Base-by-base conservation (phyloP, 2,888 invertebrate species). In the Allacma fusca region DNA sequence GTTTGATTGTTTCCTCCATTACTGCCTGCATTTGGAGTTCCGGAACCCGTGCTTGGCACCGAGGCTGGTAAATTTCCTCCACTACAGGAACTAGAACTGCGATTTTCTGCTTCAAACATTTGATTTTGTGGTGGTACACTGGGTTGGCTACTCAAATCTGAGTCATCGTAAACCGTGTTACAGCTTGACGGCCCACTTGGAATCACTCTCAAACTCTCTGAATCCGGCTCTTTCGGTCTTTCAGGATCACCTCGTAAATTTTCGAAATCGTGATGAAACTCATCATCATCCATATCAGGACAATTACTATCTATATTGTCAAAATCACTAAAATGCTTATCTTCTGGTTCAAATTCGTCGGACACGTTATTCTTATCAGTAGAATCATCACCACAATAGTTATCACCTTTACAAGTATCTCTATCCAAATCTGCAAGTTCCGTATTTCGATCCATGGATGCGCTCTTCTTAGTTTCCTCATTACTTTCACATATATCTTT, bases 171-270 rank as follows among this genome's bases (percentile, higher is more conserved):
- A 26, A 84, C 78, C 7, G 84, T 84, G 71, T 84, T 84, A 71
- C 83, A 84, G 75, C 84, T 84, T 0, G 81, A 82, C 13, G 84
- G 84, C 7, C 84, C 84, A 79, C 82, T 82, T 12, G 84, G 84
- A 26, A 84, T 84, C 13, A 84, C 84, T 69, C 84, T 65, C 23
- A 84, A 68, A 79, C 84, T 84, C 29, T 84, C 84, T 1, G 82
- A 81, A 72, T 84, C 84, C 1, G 82, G 82, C 59, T 84, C 84
- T 70, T 84, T 84, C 16, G 81, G 81, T 29, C 81, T 77, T 71
- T 84, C 82, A 9, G 81, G 82, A 43, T 84, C 83, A 4, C 81
- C 81, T 5, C 84, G 78, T 26, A 83, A 78, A 50, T 82, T 81
- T 67, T 82, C 83, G 77, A 84, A 83, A 70, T 81, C 81, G n/a